phyloP scores from a whole-genome alignment of 2,113 vertebrate genomes.

The Micronisus gabar region DNA sequence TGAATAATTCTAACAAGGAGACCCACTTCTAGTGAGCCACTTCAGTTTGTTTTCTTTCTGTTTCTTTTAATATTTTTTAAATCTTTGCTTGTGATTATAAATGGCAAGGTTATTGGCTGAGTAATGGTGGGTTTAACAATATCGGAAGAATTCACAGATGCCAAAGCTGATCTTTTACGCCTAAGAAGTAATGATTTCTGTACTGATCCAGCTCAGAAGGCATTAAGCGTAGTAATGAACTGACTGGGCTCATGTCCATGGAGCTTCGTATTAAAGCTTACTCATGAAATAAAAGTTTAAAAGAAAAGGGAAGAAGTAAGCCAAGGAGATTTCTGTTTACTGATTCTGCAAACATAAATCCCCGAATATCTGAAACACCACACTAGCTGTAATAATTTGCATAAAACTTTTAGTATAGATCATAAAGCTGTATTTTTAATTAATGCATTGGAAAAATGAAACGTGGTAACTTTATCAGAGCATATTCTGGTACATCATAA shows the following conservation, averaged over 20 bases:
- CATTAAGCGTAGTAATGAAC: background rate
- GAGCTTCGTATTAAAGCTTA: background rate
- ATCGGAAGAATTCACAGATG: background rate
- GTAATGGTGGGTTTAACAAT: slow-evolving; percentile 3
- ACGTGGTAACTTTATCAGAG: accelerated
- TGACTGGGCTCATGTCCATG: background rate
- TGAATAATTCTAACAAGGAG: slow-evolving; percentile 27
- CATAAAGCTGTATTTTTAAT: background rate
- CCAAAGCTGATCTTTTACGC: background rate
- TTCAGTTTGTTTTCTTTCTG: background rate
- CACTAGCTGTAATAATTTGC: no score
- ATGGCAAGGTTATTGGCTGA: background rate
- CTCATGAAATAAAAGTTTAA: background rate
- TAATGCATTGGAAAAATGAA: background rate
- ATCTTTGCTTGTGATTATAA: background rate
- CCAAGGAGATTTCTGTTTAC: background rate
- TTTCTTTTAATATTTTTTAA: background rate
- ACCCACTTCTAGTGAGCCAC: background rate
- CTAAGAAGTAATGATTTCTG: background rate
- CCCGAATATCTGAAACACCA: background rate
- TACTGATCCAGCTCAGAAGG: background rate
- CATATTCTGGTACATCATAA: background rate
- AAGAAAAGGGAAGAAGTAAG: background rate
- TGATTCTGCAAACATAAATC: background rate
- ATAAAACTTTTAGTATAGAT: no score